phyloP scores from a whole-genome alignment of 1,140 invertebrate genomes.

The Pseudobourletiella spinata region DNA sequence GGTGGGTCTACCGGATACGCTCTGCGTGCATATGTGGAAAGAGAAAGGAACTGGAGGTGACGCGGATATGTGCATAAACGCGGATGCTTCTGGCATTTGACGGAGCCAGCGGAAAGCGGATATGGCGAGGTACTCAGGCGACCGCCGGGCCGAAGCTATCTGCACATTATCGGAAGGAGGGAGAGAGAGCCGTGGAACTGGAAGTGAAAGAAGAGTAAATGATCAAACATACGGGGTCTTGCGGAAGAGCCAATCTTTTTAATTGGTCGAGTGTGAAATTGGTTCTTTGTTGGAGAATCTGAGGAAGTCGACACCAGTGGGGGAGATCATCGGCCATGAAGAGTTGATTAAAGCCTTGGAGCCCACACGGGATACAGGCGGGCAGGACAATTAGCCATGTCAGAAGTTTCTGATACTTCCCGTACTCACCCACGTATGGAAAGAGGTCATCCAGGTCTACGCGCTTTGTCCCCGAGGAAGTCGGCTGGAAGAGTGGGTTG shows the following conservation, averaged over 20 bases:
- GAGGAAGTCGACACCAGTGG: conserved; percentile 39
- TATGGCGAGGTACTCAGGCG: too few species aligned
- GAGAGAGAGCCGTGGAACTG: background rate
- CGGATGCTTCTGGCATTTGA: too few species aligned
- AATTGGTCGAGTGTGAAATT: conserved; percentile 38
- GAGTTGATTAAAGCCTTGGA: conserved; percentile 78
- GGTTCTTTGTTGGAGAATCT: conserved; percentile 27
- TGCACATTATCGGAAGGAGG: background rate
- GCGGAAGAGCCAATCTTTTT: conserved; percentile 24
- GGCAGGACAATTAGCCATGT: conserved; percentile 78
- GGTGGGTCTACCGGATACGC: too few species aligned
- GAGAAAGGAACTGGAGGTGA: too few species aligned
- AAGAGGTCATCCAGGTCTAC: conserved; percentile 59
- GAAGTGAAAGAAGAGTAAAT: background rate
- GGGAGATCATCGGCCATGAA: conserved; percentile 43
- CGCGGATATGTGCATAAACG: background rate
- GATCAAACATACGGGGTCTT: conserved; percentile 5
- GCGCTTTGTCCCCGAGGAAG: background rate
- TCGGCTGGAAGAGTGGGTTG: too few species aligned
- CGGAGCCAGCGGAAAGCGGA: too few species aligned
- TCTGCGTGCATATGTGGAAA: too few species aligned
- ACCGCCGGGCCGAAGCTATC: too few species aligned
- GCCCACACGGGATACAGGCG: conserved; percentile 77
- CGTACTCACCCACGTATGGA: conserved; percentile 76
- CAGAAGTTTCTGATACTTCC: conserved; percentile 72